Evolutionary conservation across 2,888 invertebrate species (phyloP), one percentile per base, ranked within the genome.

Genomic region (Achlya flavicornis): DNA sequence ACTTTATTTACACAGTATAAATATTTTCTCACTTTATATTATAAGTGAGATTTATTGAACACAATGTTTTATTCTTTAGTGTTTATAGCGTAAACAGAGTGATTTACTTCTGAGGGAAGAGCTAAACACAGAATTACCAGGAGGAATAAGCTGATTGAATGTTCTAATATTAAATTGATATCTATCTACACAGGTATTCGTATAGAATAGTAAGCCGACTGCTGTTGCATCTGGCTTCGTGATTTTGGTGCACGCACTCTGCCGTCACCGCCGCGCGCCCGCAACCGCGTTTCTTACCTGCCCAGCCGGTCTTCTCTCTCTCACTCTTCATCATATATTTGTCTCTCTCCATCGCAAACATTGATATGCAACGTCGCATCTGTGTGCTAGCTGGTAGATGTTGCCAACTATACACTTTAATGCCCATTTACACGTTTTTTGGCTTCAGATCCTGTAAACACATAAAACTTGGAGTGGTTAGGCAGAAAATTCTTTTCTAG

Each of bases 221-320:
- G 78, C 79, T 73, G 82, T 76, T 82, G 84, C 86, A 86, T 85
- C 85, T 84, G 84, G 84, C 80, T 77, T 80, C 78, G 81, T 84
- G 87, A 86, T 87, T 87, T 85, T 71, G 79, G 75, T 81, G 81
- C 79, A 81, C 78, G 74, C 79, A 77, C 75, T 62, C 66, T 57
- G 64, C 43, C 61, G n/a, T 16, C 5, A 71, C 67, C 76, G 73
- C 7, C 16, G 35, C 14, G 32, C 41, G 46, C 64, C 38, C 53
- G 53, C 19, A 53, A 53, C 26, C 64, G 62, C 66, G 59, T 62
- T 64, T 69, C 72, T 80, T 86, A 85, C 88, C 87, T 87, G 87
- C 81, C 73, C 75, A 76, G 85, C 89, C 86, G 85, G 88, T 89
- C 80, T 80, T 73, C 70, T 66, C 79, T 69, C 70, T 78, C 77